Percentiles rank a stretch among this genome's conserved stretches.
phyloP scores from a whole-genome alignment of 2,888 invertebrate genomes.

The Oligia latruncula region DNA sequence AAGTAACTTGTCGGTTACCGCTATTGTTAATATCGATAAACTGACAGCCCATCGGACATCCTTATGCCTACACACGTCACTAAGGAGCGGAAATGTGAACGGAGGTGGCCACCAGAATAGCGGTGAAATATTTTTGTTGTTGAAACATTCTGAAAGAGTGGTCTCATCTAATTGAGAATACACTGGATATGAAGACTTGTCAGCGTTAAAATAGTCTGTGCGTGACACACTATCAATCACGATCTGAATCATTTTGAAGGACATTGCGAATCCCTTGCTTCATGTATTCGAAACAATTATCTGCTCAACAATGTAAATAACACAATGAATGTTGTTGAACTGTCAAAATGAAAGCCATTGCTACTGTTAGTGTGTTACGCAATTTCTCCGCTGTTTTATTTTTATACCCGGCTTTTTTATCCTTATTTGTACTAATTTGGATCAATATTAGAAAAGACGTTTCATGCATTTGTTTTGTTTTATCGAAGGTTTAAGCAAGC shows the following conservation, averaged over 20 bases:
- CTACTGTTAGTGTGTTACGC: too few relatives aligned
- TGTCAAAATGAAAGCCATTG: too few relatives aligned
- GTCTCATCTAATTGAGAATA: neutral
- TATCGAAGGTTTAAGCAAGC: neutral
- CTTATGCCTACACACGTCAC: slow-evolving; percentile 7
- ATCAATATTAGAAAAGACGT: neutral
- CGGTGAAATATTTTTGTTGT: neutral
- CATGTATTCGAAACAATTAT: too few relatives aligned
- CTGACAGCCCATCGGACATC: slow-evolving; percentile 12
- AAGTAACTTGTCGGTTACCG: slow-evolving; percentile 5
- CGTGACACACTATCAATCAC: too few relatives aligned
- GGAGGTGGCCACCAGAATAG: slow-evolving; percentile 18
- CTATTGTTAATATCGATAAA: slow-evolving; percentile 29
- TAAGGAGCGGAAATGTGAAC: slow-evolving; percentile 21
- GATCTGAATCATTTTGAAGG: too few relatives aligned
- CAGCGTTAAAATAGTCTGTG: neutral
- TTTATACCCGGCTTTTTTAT: too few relatives aligned
- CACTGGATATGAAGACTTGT: neutral
- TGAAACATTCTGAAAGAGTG: neutral
- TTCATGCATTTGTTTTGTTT: neutral
- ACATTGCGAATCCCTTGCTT: too few relatives aligned
- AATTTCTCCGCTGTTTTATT: neutral
- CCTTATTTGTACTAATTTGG: neutral
- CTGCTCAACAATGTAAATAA: too few relatives aligned
- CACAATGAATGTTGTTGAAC: too few relatives aligned